Base-by-base conservation (phyloP, 2,888 invertebrate genomes). In the Xestia ashworthii region DNA sequence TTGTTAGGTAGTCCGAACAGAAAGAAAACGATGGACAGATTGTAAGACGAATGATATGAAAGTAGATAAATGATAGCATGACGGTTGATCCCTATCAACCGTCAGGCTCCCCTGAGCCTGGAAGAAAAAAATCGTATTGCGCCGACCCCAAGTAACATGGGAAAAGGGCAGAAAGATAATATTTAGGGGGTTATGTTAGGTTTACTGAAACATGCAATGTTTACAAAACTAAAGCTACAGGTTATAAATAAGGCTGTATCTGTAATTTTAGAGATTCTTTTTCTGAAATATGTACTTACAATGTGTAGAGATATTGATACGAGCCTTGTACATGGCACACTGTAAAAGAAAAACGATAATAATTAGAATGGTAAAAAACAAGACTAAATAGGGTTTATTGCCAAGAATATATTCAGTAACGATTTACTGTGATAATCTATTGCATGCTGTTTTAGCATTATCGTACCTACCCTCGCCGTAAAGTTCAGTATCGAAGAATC, bases 271-370 rank as follows among this genome's bases (percentile, higher is more conserved):
- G 16, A 32, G 32, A 16, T 3, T 16, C 16, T 32, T 32, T 60
- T 25, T 25, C 6, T 32, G 8, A 3, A 60, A 16, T 60, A 60
- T 32, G 11, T 65, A 65, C 65, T 65, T 44, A 65, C 65, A 65
- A 25, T 65, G 65, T 65, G 65, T 16, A 65, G 16, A 65, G 65
- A n/a, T 44, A 65, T 25, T 65, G 65, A 25, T 25, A 44, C 14
- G 65, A 44, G 44, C n/a, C 65, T 44, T 65, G 65, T 44, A 65
- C 65, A 8, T 25, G n/a, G 65, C n/a, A 65, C 8, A 44, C 65
- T 65, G 44, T 0, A 65, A 65, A 44, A 44, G 41, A 44, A 44
- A 44, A 44, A 65, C 0, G 41, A 19, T 19, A 5, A 55, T n/a
- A 12, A 32, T 60, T 19, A 38, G 9, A 62, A 62, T 62, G 32